phyloP scores from a whole-genome alignment of 35 echinoderm and acorn worm genomes.

The Amphiura filiformis region DNA sequence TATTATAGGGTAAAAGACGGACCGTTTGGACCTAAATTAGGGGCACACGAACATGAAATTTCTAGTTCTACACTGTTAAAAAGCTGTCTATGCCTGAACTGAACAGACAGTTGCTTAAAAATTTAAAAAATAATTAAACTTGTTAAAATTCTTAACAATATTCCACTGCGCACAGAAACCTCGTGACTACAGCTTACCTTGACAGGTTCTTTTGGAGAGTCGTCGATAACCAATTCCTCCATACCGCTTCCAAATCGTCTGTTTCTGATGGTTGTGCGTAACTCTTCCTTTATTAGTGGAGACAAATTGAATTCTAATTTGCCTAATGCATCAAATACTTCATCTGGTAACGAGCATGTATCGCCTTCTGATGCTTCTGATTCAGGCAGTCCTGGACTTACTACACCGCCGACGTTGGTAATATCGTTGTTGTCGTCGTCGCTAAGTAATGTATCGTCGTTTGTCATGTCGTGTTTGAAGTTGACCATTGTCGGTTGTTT shows the following conservation, averaged over 20 bases:
- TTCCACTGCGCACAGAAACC: too few species aligned
- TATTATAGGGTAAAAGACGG: too few species aligned
- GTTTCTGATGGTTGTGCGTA: neutral
- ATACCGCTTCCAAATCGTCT: neutral
- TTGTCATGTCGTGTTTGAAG: slow-evolving; percentile 1
- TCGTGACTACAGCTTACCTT: neutral
- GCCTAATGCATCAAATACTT: too few species aligned
- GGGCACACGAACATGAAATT: too few species aligned
- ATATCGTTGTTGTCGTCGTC: neutral
- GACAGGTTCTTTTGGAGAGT: neutral
- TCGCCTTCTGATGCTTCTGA: neutral
- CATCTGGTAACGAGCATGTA: too few species aligned
- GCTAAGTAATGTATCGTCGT: neutral
- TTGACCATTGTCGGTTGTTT: too few species aligned
- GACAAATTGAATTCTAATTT: slow-evolving; percentile 2
- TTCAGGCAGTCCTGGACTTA: neutral
- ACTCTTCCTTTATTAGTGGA: slow-evolving; percentile 18
- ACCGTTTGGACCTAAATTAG: too few species aligned
- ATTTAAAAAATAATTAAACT: too few species aligned
- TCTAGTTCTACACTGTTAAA: too few species aligned
- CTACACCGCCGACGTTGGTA: neutral
- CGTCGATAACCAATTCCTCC: slow-evolving; percentile 7
- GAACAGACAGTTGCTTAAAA: too few species aligned
- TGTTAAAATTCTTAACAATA: too few species aligned
- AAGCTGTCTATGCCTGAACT: too few species aligned